phyloP scores from a whole-genome alignment of 2,113 vertebrate species.

The Ramphastos sulfuratus region DNA sequence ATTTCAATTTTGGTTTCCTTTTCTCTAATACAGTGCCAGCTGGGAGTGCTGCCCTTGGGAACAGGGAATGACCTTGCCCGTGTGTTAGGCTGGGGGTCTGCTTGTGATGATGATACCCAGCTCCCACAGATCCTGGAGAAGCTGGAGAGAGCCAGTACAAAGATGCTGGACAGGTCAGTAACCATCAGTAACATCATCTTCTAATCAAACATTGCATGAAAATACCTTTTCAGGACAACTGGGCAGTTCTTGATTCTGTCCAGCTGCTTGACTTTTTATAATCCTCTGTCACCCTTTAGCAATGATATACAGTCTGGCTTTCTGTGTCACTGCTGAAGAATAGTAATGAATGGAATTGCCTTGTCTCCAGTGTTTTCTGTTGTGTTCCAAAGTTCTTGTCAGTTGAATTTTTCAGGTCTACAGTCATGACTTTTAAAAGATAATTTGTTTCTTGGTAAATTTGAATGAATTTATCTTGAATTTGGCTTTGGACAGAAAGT shows the following conservation, averaged over 20 bases:
- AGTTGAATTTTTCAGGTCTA: neutral
- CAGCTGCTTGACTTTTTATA: neutral
- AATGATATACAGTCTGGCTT: neutral
- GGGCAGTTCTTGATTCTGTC: neutral
- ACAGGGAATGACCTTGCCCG: conserved; percentile 96
- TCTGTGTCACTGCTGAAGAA: neutral
- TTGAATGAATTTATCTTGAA: neutral
- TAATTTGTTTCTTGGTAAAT: neutral
- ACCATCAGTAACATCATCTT: neutral
- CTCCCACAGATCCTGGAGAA: conserved; percentile 97
- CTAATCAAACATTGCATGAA: neutral
- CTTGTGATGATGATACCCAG: conserved; percentile 94
- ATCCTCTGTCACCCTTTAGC: neutral
- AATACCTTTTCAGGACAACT: neutral
- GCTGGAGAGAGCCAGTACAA: conserved; percentile 95
- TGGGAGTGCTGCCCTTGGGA: conserved; percentile 93
- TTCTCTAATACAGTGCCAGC: conserved; percentile 83
- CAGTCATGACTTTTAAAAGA: neutral
- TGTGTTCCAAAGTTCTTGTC: neutral
- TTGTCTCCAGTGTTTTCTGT: neutral
- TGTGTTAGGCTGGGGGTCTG: conserved; percentile 95
- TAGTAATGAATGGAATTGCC: neutral
- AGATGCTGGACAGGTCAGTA: conserved; percentile 94
- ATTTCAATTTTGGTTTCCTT: neutral
- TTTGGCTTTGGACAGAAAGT: neutral